Conservation (phyloP, 2,888 invertebrate genomes). For the Allophyes oxyacanthae region DNA sequence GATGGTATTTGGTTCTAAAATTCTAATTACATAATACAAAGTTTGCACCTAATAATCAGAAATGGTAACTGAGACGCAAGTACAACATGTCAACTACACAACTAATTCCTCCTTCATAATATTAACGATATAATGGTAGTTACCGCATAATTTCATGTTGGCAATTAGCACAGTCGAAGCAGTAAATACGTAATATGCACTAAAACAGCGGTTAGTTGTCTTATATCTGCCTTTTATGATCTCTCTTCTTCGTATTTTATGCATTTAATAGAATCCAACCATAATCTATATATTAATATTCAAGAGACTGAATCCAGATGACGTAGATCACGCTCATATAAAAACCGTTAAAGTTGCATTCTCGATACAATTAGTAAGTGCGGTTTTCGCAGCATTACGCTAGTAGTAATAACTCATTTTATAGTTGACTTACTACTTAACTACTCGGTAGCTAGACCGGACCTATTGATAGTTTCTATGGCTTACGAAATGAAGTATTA, state of each 20-base stretch:
- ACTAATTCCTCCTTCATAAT: slow-evolving; percentile 27
- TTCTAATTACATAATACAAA: slow-evolving; percentile 23
- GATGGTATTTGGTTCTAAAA: slow-evolving; percentile 21
- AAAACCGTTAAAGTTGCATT: neutral
- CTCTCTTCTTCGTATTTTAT: slow-evolving; percentile 1
- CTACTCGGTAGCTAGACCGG: neutral
- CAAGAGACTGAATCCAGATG: neutral
- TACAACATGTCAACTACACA: slow-evolving; percentile 24
- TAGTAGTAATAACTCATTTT: neutral
- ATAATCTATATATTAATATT: slow-evolving; percentile 1
- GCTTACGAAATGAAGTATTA: neutral
- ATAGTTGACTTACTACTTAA: neutral
- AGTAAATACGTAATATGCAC: slow-evolving; percentile 29
- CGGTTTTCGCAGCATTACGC: neutral
- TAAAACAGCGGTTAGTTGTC: slow-evolving; percentile 23
- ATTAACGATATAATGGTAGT: slow-evolving; percentile 24
- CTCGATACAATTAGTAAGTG: neutral
- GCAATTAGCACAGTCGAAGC: slow-evolving; percentile 28
- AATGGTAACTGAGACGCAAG: neutral
- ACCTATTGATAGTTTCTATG: slow-evolving; percentile 2
- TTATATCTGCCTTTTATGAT: slow-evolving; percentile 15
- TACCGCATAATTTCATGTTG: slow-evolving; percentile 27
- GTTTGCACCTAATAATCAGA: slow-evolving; percentile 24
- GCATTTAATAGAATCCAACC: slow-evolving; percentile 7
- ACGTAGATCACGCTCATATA: neutral